Conservation (phyloP, 2,888 invertebrate species). For the Apocheima hispidaria region DNA sequence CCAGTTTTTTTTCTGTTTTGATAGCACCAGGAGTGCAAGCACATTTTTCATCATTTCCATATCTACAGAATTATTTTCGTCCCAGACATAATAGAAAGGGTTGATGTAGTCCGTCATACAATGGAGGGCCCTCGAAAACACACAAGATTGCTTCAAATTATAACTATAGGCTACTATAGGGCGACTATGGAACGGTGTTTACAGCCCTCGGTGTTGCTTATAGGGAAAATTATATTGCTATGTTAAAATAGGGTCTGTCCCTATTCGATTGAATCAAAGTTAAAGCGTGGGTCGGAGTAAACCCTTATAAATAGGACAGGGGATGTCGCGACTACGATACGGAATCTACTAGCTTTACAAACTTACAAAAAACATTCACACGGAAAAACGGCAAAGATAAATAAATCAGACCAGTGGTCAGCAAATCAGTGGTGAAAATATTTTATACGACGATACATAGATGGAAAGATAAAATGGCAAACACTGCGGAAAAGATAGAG, state of each 20-base stretch:
- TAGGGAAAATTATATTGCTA: constrained; percentile 55
- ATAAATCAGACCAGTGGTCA: not conserved
- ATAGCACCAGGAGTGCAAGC: no score
- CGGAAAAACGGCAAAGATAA: not conserved
- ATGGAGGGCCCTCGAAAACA: constrained; percentile 43
- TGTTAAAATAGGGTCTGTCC: constrained; percentile 51
- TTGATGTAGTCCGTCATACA: constrained; percentile 48
- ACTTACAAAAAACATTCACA: not conserved
- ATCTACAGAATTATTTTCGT: constrained; percentile 15
- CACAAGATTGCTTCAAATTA: constrained; percentile 42
- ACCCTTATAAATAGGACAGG: constrained; percentile 38
- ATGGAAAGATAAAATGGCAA: no score
- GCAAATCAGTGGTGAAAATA: not conserved
- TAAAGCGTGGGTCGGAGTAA: constrained; percentile 41
- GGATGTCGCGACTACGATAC: constrained; percentile 33
- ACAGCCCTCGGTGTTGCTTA: constrained; percentile 50
- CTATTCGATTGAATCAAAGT: constrained; percentile 45
- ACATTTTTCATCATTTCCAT: not conserved
- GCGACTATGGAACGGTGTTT: constrained; percentile 49
- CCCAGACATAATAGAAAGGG: constrained; percentile 44
- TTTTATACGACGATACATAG: no score
- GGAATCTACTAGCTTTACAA: constrained; percentile 18
- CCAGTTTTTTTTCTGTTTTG: not conserved
- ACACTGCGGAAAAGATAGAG: no score
- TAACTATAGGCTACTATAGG: constrained; percentile 41